Conservation (phyloP, 1,140 invertebrate species). For the Drosophila kikkawai region DNA sequence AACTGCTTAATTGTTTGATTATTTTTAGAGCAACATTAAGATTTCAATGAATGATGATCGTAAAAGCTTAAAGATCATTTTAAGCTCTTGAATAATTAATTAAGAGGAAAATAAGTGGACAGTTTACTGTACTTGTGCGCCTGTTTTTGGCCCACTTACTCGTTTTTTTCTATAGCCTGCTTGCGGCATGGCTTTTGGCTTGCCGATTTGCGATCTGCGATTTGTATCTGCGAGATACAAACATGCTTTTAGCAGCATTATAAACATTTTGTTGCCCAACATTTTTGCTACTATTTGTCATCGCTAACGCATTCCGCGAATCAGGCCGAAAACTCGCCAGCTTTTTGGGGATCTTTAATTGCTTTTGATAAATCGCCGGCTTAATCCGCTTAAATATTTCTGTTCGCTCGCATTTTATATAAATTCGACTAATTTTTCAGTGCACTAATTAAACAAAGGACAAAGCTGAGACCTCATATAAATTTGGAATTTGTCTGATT, state of each 20-base stretch:
- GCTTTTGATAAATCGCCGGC: constrained; percentile 82
- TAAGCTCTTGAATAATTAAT: not conserved
- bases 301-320: constrained; percentile 75
- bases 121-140: constrained; percentile 18
- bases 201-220: constrained; percentile 58
- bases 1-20: constrained; percentile 7
- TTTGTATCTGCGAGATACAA: constrained; percentile 75
- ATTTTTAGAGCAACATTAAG: not conserved
- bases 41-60: not conserved
- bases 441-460: constrained; percentile 81
- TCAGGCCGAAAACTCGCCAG: constrained; percentile 44
- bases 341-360: constrained; percentile 71
- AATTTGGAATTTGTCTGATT: constrained; percentile 67
- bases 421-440: constrained; percentile 74
- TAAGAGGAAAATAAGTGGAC: not conserved
- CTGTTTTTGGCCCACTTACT: constrained; percentile 58
- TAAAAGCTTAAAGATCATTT: not conserved
- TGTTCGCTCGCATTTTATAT: constrained; percentile 15
- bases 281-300: constrained; percentile 84
- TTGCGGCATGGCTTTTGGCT: constrained; percentile 13
- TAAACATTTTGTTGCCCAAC: constrained; percentile 80
- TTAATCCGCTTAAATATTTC: constrained; percentile 78
- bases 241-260: constrained; percentile 83
- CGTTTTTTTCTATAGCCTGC: constrained; percentile 5
- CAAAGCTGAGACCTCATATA: constrained; percentile 72